Conservation (phyloP, 2,888 invertebrate species). For the Ctena decussata region DNA sequence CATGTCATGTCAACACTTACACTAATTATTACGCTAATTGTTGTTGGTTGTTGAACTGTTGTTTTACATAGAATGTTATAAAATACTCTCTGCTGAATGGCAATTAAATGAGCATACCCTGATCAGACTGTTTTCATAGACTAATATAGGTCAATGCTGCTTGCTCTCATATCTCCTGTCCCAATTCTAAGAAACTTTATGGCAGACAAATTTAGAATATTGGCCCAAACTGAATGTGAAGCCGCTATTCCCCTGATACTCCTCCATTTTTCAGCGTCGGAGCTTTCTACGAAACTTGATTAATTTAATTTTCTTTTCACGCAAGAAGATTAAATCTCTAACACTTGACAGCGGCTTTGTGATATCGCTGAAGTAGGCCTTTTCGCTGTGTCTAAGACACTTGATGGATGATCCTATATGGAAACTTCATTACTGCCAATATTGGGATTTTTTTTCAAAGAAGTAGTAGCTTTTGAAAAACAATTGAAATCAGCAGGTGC, state of each 20-base stretch:
- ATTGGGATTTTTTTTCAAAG: no score
- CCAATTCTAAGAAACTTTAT: background rate
- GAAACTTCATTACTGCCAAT: background rate
- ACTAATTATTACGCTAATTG: no score
- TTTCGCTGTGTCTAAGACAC: background rate
- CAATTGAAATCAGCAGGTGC: no score
- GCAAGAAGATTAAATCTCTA: conserved; percentile 8
- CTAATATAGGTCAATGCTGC: no score
- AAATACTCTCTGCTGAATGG: no score
- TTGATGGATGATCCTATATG: background rate
- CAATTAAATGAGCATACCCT: no score
- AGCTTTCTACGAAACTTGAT: background rate
- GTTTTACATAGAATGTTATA: no score
- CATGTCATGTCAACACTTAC: no score
- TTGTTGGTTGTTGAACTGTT: no score
- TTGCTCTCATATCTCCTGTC: no score
- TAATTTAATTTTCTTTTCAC: conserved; percentile 10
- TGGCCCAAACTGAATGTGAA: background rate
- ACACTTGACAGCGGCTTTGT: background rate
- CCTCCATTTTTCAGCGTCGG: background rate
- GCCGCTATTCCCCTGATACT: background rate
- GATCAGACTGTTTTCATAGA: no score
- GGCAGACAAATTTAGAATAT: background rate
- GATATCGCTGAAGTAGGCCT: background rate
- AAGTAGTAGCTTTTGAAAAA: no score